phyloP scores from a whole-genome alignment of 2,113 vertebrate genomes.

The Sapayoa aenigma region DNA sequence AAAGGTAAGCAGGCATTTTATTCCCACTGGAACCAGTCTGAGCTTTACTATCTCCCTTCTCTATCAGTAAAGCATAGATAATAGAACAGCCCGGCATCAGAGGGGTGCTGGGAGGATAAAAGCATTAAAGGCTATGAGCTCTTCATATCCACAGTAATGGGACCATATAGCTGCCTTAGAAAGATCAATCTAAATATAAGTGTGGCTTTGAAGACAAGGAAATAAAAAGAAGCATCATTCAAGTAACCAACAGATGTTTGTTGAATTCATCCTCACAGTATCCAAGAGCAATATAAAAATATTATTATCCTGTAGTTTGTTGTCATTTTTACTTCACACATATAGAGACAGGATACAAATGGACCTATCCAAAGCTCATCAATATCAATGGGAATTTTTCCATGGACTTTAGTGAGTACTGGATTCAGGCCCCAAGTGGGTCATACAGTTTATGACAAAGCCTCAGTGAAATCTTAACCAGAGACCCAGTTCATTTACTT shows the following conservation, averaged over 20 bases:
- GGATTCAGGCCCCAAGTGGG: neutral
- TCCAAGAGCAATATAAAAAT: neutral
- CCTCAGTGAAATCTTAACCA: conserved; percentile 28
- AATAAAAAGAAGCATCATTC: conserved; percentile 24
- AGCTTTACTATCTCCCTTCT: conserved; percentile 35
- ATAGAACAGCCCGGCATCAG: conserved; percentile 16
- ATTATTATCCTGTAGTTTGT: neutral
- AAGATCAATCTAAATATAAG: conserved; percentile 58
- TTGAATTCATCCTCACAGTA: conserved; percentile 1
- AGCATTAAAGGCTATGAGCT: conserved; percentile 44
- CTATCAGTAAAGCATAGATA: conserved; percentile 26
- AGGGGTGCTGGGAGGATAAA: conserved; percentile 30
- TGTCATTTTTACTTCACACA: conserved; percentile 1
- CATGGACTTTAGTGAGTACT: neutral
- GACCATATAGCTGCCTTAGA: conserved; percentile 40
- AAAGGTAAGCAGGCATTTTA: conserved; percentile 49
- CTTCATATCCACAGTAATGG: conserved; percentile 42
- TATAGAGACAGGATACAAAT: neutral
- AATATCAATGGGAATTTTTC: neutral
- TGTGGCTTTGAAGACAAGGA: conserved; percentile 46
- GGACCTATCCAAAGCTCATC: neutral
- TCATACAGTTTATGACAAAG: conserved; percentile 15
- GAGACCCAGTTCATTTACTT: conserved; percentile 51
- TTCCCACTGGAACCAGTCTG: conserved; percentile 37
- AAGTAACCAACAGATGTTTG: neutral